Conservation (phyloP, 2,888 invertebrate genomes). For the Diaprepes abbreviatus region DNA sequence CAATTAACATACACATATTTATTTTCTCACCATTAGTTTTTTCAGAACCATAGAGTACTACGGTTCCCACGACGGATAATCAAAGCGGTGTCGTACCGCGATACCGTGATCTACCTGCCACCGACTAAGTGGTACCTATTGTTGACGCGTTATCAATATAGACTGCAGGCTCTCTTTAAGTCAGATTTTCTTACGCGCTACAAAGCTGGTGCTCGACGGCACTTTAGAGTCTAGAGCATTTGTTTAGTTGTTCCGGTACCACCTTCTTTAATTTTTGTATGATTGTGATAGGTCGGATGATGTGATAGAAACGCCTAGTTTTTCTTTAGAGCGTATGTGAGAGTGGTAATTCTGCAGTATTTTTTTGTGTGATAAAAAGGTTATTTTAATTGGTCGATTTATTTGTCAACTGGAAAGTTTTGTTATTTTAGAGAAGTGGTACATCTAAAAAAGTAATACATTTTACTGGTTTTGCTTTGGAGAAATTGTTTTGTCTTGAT, state of each 20-base stretch:
- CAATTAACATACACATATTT: no score
- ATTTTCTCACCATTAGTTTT: not conserved
- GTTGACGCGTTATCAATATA: not conserved
- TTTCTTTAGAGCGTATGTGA: no score
- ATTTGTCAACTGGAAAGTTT: no score
- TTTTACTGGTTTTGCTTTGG: no score
- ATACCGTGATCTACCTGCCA: slow-evolving; percentile 3
- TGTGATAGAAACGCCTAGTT: slow-evolving; percentile 3
- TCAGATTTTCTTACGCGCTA: slow-evolving; percentile 7
- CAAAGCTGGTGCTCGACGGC: not conserved
- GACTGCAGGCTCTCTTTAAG: not conserved
- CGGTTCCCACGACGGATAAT: not conserved
- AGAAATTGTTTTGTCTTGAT: no score
- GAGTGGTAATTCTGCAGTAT: no score
- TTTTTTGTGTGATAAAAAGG: no score
- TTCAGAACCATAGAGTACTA: not conserved
- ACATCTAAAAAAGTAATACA: no score
- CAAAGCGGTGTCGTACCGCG: not conserved
- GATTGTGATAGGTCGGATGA: not conserved
- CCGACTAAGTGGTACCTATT: not conserved
- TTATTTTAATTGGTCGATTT: no score
- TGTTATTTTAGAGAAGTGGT: no score
- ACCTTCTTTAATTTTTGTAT: slow-evolving; percentile 1
- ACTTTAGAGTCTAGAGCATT: not conserved
- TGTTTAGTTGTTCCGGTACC: not conserved